Conservation (phyloP, 2,113 vertebrate species). For the Mesitornis unicolor region DNA sequence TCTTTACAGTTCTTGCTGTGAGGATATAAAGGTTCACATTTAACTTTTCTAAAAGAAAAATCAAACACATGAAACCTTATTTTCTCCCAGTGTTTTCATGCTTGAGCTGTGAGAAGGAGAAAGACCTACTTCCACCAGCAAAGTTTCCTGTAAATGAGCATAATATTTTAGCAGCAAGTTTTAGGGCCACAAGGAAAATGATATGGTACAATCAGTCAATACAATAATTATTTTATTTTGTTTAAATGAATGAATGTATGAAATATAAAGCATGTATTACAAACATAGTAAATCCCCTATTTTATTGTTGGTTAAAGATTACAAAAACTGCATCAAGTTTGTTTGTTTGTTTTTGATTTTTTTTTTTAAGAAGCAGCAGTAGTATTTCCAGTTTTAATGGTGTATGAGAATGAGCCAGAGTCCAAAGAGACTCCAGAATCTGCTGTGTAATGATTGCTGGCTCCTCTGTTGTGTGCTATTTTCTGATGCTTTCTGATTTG, state of each 20-base stretch:
- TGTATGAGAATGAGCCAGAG: neutral
- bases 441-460: neutral
- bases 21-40: neutral
- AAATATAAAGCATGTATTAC: neutral
- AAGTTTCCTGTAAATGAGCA: neutral
- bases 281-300: neutral
- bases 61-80: neutral
- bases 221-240: accelerated
- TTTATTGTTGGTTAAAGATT: neutral
- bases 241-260: neutral
- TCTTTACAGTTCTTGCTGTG: neutral
- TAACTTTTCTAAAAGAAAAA: neutral
- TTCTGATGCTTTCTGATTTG: neutral
- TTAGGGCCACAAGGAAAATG: neutral
- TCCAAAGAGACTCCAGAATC: neutral
- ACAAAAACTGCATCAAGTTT: neutral
- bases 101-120: neutral
- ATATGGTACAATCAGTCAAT: neutral
- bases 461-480: neutral
- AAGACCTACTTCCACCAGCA: neutral
- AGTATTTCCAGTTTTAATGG: neutral
- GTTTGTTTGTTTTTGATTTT: neutral
- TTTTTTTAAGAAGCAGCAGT: neutral
- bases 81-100: neutral
- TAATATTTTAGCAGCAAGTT: neutral